Conservation (phyloP, 2,113 vertebrate species). For the Spizaetus ornatus region DNA sequence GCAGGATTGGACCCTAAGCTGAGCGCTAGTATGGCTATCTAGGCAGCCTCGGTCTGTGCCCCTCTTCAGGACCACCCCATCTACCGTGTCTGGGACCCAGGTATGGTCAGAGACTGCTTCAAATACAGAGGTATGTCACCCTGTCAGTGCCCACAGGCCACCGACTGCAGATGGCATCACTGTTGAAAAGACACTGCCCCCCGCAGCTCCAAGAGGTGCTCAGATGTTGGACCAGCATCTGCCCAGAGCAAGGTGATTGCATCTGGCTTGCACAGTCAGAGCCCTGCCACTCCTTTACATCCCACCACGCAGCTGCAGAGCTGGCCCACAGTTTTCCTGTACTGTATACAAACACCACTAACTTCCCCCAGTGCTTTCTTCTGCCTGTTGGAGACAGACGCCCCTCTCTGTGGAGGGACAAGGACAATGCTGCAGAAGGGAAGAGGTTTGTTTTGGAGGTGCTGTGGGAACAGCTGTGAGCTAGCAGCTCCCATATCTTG, state of each 20-base stretch:
- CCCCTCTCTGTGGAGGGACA: not conserved
- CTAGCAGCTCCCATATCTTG: not conserved
- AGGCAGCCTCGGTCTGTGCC: not conserved
- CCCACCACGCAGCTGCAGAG: not conserved
- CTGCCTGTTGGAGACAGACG: not conserved
- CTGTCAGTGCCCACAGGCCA: not conserved
- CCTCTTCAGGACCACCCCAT: not conserved
- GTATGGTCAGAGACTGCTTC: not conserved
- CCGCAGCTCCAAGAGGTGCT: not conserved
- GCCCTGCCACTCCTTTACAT: not conserved
- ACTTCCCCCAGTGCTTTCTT: not conserved
- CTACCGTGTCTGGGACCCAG: not conserved
- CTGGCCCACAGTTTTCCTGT: not conserved
- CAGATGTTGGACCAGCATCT: not conserved
- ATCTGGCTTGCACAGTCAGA: not conserved
- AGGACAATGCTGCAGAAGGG: not conserved
- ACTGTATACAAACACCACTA: not conserved
- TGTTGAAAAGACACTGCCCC: fast-evolving
- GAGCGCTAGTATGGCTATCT: too few species aligned
- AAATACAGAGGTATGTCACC: not conserved
- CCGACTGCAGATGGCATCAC: fast-evolving
- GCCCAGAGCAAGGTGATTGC: not conserved
- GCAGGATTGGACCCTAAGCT: not conserved
- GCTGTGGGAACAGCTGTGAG: not conserved
- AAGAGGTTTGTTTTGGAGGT: not conserved